Base-by-base conservation (phyloP, 2,797 vertebrate species). In the Aselliscus stoliczkanus region DNA sequence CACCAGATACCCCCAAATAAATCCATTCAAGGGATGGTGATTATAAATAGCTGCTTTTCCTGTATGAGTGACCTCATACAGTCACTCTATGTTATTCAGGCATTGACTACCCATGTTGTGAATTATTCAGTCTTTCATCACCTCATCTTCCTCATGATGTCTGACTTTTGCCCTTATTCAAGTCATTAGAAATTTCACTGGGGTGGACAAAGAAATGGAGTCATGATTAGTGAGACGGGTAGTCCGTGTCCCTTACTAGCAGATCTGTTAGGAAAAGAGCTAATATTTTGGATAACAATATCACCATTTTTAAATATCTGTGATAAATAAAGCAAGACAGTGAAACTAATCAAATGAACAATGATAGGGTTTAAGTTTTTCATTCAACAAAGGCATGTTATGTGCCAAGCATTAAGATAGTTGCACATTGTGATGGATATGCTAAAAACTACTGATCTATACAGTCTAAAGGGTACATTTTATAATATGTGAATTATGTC, bases 161-260 rank as follows among this genome's bases (percentile, higher is more conserved):
- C 39, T 94, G 42, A 5, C 37, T 84, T 88, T 50, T 52, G 70
- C 37, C 39, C 58, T 88, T 93, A 92, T 79, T 20, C 15, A 52
- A 88, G 34, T 79, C 79, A 70, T 72, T 69, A 93, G 90, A 94
- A 52, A 87, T 92, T 94, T 96, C 54, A 79, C 58, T 60, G 75
- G 58, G 2, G 2, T 94, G 12, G 27, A 58, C 79, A 83, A 89
- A 93, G 50, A 73, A 91, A 69, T 3, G 2, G 18, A 54, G 54
- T 72, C 29, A 54, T 81, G 79, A 47, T 64, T 50, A 58, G 72
- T 87, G 27, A 37, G 25, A 25, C 29, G 29, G 14, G 18, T 39
- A 79, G 31, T 9, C 15, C 58, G 52, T 25, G 65, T 31, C n/a
- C 39, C 11, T 82, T 62, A 62, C 39, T 27, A 67, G n/a, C 17